Evolutionary conservation across 2,797 vertebrate genomes (phyloP).

Genomic region (Ciconia nigra): DNA sequence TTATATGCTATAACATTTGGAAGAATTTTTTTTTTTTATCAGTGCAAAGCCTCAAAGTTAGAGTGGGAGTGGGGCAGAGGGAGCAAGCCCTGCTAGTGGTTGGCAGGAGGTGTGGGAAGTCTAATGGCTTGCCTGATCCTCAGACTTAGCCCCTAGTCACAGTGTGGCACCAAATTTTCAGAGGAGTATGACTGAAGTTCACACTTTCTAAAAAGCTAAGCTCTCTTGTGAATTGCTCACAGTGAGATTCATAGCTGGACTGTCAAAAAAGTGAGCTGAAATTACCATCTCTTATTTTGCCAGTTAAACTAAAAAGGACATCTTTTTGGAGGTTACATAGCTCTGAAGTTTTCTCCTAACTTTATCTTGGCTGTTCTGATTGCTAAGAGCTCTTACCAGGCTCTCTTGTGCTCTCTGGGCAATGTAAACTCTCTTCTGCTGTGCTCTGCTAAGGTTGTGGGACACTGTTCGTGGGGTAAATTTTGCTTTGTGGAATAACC

Average conservation of each 20-base stretch:
- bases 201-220: not conserved
- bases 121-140: not conserved
- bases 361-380: not conserved
- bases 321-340: not conserved
- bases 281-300: not conserved
- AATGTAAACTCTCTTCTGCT: not conserved
- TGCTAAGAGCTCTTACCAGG: not conserved
- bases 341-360: not conserved
- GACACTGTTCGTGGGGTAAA: not conserved
- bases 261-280: not conserved
- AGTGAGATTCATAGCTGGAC: not conserved
- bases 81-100: not conserved
- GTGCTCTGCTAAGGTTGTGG: not conserved
- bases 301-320: not conserved
- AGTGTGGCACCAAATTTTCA: not conserved
- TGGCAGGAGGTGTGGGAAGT: not conserved
- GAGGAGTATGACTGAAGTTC: not conserved
- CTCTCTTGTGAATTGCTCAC: not conserved
- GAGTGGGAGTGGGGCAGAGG: not conserved
- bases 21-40: not conserved
- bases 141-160: not conserved
- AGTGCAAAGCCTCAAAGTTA: not conserved
- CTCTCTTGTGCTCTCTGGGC: not conserved
- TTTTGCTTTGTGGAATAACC: not conserved
- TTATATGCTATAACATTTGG: not conserved